Evolutionary conservation across 1,140 invertebrate species (phyloP), one percentile per base, ranked within the genome.

Genomic region (Apocrypta bakeri): DNA sequence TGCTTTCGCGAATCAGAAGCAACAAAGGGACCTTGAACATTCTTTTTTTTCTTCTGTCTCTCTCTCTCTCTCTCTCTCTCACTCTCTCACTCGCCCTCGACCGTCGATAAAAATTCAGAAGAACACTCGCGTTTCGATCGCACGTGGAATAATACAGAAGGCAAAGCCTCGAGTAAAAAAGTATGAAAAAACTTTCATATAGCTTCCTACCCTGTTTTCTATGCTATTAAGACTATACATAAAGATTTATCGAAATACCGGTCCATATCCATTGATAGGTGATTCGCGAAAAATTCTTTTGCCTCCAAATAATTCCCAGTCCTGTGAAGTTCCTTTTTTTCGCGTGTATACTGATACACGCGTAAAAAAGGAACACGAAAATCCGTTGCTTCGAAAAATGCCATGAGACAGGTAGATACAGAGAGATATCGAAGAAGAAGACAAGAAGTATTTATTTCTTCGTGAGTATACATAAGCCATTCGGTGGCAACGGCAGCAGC

Each of bases 101-200:
- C 69, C 21, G 4, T 21, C 56, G 68, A 63, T 79, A 72, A 72
- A 79, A 79, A 79, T 80, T 74, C 71, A 63, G 48, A 27, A 14
- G 21, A 72, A 79, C 66, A 21, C 69, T 79, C 66, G 21, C n/a
- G 42, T 69, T 79, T 63, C 31, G 63, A 66, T 78, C 31, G 37
- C 25, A 66, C 66, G 66, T 79, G 66, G 66, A 79, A 79, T 79
- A 79, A 72, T 71, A 71, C 68, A 33, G n/a, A 6, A 33, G 12
- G 56, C 64, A 29, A 37, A 3, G 24, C 17, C 1, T 7, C 12
- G 37, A 25, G 24, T 24, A n/a, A 73, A 21, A 27, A 4, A 31
- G 12, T 21, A 75, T 14, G 21, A 56, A 56, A 6, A 56, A 56
- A 21, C 48, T 56, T n/a, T 21, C 17, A 21, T 11, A 1, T 0